Percentiles rank a stretch among this genome's conserved stretches.
These are phyloP conservation scores for Masnerella sp. DNA, from an alignment of 2,888 invertebrate genomes.

Conservation along the genomic window DNA sequence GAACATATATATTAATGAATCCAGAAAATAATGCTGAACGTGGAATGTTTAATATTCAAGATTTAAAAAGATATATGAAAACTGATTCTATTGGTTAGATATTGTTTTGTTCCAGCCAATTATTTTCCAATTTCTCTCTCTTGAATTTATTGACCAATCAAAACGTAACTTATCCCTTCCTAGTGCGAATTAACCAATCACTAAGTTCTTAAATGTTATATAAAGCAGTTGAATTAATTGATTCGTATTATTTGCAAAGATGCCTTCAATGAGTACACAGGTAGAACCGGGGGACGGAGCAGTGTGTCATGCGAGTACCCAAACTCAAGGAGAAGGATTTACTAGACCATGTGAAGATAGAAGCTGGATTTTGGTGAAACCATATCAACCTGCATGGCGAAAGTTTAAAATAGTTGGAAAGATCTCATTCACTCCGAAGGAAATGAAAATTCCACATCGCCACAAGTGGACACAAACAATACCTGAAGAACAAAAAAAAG, in stretches of 20 bases:
- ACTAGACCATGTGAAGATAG: neutral
- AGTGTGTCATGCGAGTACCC: neutral
- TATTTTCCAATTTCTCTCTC: too few species aligned
- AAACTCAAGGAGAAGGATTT: neutral
- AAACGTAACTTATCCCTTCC: too few species aligned
- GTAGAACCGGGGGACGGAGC: neutral
- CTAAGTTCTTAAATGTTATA: too few species aligned
- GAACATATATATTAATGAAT: constrained; percentile 14
- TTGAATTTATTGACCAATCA: neutral
- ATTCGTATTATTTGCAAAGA: neutral
- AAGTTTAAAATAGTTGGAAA: neutral
- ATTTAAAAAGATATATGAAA: neutral
- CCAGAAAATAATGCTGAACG: neutral
- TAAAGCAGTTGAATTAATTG: neutral
- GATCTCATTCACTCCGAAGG: neutral
- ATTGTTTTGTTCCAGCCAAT: too few species aligned
- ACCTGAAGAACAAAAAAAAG: neutral
- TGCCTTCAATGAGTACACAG: neutral
- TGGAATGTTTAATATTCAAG: constrained; percentile 11
- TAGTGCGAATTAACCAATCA: too few species aligned
- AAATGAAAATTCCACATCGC: neutral
- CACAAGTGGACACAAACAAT: neutral
- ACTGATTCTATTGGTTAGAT: too few species aligned
- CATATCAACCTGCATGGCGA: neutral
- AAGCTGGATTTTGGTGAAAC: neutral